phyloP scores from a whole-genome alignment of 1,140 invertebrate genomes.

The Procambarus clarkii region DNA sequence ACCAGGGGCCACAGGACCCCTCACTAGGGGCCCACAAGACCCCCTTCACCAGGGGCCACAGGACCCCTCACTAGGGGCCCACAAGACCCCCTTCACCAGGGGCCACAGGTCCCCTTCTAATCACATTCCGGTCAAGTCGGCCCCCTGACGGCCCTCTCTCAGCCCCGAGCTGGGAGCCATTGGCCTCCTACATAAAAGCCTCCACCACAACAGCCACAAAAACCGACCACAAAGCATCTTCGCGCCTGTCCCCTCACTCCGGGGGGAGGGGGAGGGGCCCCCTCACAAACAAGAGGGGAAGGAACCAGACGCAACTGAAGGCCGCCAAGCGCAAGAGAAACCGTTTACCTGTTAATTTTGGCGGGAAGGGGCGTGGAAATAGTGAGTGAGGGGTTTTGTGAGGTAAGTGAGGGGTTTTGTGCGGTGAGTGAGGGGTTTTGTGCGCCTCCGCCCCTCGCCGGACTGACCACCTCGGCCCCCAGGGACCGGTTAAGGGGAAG shows the following conservation, averaged over 20 bases:
- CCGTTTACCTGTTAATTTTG: constrained; percentile 51
- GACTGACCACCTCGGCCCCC: constrained; percentile 39
- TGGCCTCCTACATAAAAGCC: constrained; percentile 12
- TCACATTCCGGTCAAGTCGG: constrained; percentile 32
- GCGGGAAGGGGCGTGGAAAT: constrained; percentile 47
- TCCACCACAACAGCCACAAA: neutral
- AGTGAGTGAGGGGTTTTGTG: constrained; percentile 48
- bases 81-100: no score
- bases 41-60: no score
- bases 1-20: no score
- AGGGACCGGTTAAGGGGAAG: constrained; percentile 45
- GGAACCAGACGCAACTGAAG: neutral
- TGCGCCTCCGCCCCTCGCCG: constrained; percentile 11
- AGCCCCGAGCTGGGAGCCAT: neutral
- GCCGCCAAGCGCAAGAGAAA: neutral
- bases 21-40: no score
- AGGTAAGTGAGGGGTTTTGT: constrained; percentile 40
- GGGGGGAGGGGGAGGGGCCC: neutral
- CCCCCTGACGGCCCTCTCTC: neutral
- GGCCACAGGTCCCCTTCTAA: no score
- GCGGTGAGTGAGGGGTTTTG: constrained; percentile 37
- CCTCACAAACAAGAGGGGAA: constrained; percentile 18
- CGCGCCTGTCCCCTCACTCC: neutral
- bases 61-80: no score
- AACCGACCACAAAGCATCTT: constrained; percentile 44